Conservation (phyloP, 2,888 invertebrate species). For the Isoperla grammatica region DNA sequence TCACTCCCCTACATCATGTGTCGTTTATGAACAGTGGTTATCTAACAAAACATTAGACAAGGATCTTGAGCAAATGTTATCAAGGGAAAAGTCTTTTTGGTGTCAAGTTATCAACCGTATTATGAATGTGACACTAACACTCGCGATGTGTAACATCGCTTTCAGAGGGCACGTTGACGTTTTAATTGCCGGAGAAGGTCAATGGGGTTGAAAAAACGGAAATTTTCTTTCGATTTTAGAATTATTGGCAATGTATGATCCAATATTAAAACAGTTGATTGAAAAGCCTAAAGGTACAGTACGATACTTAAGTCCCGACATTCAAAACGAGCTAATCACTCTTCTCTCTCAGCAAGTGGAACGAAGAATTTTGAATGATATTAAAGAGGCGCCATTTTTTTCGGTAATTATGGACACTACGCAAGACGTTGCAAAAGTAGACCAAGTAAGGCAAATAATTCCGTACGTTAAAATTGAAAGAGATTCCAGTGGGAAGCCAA, state of each 20-base stretch:
- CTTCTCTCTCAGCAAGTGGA: slow-evolving; percentile 6
- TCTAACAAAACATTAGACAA: slow-evolving; percentile 29
- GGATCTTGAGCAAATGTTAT: slow-evolving; percentile 25
- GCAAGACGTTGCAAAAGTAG: slow-evolving; percentile 29
- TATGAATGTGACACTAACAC: slow-evolving; percentile 29
- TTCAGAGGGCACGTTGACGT: slow-evolving; percentile 30
- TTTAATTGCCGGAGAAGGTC: background rate
- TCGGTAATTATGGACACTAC: slow-evolving; percentile 27
- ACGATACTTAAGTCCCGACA: slow-evolving; percentile 31
- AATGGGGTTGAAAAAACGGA: slow-evolving; percentile 23
- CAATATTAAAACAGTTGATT: slow-evolving; percentile 27
- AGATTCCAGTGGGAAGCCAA: slow-evolving; percentile 23
- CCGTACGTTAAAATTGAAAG: slow-evolving; percentile 27
- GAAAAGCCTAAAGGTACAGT: slow-evolving; percentile 23
- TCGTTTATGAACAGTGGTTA: slow-evolving; percentile 14
- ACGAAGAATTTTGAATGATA: slow-evolving; percentile 6
- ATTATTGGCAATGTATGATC: slow-evolving; percentile 31
- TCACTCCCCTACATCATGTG: slow-evolving; percentile 8
- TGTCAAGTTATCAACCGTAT: slow-evolving; percentile 29
- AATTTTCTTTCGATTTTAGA: slow-evolving; percentile 33
- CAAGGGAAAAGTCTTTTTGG: slow-evolving; percentile 29
- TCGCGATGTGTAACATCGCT: slow-evolving; percentile 29
- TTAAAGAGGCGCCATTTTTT: slow-evolving; percentile 25
- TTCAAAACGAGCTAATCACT: slow-evolving; percentile 29
- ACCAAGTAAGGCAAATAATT: slow-evolving; percentile 32